phyloP scores from a whole-genome alignment of 2,888 invertebrate genomes.

The Pterostichus niger region DNA sequence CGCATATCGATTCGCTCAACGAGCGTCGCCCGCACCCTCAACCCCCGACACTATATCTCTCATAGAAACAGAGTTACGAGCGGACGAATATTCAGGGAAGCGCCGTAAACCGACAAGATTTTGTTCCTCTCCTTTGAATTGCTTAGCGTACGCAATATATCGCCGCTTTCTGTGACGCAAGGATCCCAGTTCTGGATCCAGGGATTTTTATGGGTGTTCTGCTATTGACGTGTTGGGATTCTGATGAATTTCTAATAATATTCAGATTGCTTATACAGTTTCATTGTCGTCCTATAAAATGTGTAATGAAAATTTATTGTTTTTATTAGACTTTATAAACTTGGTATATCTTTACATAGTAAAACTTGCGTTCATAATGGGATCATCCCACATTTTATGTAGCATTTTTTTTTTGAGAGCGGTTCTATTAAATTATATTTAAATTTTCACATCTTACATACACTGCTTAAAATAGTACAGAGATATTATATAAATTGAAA shows the following conservation, averaged over 20 bases:
- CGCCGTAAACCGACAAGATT: conserved; percentile 28
- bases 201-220: conserved; percentile 22
- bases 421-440: no score
- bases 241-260: conserved; percentile 1
- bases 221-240: conserved; percentile 12
- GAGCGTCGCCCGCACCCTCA: conserved; percentile 41
- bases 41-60: conserved; percentile 54
- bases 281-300: neutral
- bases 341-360: no score
- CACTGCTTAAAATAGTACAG: no score
- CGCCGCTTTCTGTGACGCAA: conserved; percentile 17
- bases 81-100: conserved; percentile 35
- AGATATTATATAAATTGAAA: no score
- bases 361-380: no score
- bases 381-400: no score
- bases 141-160: conserved; percentile 53
- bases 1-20: conserved; percentile 66
- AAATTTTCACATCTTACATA: no score
- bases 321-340: no score
- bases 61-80: conserved; percentile 64
- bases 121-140: conserved; percentile 56
- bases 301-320: no score
- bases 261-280: neutral
- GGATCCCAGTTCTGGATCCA: neutral
- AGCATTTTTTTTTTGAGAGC: no score